phyloP scores from a whole-genome alignment of 2,888 invertebrate species.

The Neocrepidodera transversa region DNA sequence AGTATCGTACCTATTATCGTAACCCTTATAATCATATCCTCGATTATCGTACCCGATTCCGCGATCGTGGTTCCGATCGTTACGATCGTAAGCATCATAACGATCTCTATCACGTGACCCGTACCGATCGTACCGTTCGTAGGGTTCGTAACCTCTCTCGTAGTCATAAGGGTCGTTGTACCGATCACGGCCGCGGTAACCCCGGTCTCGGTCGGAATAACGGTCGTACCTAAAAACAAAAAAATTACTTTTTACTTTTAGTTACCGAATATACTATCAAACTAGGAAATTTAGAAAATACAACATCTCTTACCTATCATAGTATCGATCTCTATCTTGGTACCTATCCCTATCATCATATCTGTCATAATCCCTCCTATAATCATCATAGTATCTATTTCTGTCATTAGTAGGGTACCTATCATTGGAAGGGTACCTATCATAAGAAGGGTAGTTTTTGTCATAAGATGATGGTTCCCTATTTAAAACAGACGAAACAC shows the following conservation, averaged over 20 bases:
- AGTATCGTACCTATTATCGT: conserved; percentile 55
- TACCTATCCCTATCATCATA: conserved; percentile 34
- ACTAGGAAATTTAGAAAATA: not conserved
- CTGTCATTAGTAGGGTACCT: conserved; percentile 26
- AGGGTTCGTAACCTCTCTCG: conserved; percentile 38
- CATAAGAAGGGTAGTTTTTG: not conserved
- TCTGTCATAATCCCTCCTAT: conserved; percentile 19
- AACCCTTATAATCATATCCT: conserved; percentile 62
- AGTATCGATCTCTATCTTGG: conserved; percentile 25
- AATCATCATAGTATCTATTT: conserved; percentile 19
- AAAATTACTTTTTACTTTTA: too few species aligned
- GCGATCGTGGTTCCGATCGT: conserved; percentile 48
- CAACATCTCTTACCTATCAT: conserved; percentile 26
- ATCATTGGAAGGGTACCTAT: conserved; percentile 37
- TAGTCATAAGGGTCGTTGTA: conserved; percentile 23
- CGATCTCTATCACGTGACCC: conserved; percentile 35
- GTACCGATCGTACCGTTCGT: conserved; percentile 22
- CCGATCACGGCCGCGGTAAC: conserved; percentile 28
- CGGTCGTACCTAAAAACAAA: conserved; percentile 31
- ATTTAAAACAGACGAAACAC: conserved; percentile 34
- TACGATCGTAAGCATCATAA: conserved; percentile 40
- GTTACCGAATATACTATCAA: too few species aligned
- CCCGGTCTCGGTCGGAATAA: conserved; percentile 26
- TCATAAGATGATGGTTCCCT: conserved; percentile 12
- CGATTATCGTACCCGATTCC: conserved; percentile 52